Conservation (phyloP, 2,113 vertebrate species). For the Orycteropus afer region DNA sequence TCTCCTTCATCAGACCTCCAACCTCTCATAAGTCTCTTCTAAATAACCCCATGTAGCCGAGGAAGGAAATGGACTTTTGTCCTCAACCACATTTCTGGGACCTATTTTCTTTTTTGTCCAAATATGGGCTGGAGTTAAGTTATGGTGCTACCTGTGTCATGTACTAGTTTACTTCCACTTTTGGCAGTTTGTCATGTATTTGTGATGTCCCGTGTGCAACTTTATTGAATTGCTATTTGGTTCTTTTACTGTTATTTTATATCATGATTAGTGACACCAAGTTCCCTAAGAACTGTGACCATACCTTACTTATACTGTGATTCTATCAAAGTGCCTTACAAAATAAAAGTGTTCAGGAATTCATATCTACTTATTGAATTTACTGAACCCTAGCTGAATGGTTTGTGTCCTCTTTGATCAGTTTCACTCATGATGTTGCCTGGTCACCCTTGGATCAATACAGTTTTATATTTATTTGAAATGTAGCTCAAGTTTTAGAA, state of each 20-base stretch:
- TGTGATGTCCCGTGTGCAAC: not conserved
- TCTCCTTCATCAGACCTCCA: not conserved
- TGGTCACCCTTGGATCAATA: not conserved
- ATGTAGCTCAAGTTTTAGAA: conserved; percentile 48
- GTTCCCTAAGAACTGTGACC: not conserved
- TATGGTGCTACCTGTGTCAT: not conserved
- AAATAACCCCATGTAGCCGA: not conserved
- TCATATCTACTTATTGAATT: not conserved
- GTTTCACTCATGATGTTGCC: not conserved
- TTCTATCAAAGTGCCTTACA: not conserved
- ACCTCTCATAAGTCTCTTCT: conserved; percentile 2
- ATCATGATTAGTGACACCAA: not conserved
- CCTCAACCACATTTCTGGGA: not conserved
- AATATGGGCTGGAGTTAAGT: not conserved
- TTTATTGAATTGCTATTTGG: not conserved
- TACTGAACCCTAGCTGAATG: conserved; percentile 8
- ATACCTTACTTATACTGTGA: not conserved
- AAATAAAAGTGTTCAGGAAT: not conserved
- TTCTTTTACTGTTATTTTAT: conserved; percentile 25
- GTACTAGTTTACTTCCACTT: not conserved
- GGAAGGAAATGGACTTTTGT: not conserved
- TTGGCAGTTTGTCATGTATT: not conserved
- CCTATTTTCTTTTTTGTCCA: not conserved
- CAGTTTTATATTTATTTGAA: conserved; percentile 35
- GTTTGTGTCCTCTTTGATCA: conserved; percentile 38